Conservation (phyloP, 2,888 invertebrate genomes). For the Amphimallon solstitiale region DNA sequence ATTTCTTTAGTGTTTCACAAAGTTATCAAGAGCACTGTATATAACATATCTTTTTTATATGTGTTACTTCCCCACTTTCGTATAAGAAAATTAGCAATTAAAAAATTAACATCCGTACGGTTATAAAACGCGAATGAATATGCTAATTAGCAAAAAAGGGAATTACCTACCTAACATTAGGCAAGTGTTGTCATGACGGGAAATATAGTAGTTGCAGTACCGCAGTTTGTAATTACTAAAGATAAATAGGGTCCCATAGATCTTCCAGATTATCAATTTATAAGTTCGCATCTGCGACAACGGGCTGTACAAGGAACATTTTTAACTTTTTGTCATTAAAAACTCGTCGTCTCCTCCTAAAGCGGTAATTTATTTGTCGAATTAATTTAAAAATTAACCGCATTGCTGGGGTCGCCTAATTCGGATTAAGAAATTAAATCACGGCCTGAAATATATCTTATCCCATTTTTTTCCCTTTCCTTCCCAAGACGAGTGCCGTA, state of each 20-base stretch:
- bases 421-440: constrained; percentile 51
- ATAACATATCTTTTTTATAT: no score
- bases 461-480: constrained; percentile 24
- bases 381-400: constrained; percentile 61
- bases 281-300: constrained; percentile 63
- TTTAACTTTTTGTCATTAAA: constrained; percentile 64
- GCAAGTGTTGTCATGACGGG: constrained; percentile 11
- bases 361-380: constrained; percentile 59
- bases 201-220: not conserved
- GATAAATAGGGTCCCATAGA: constrained; percentile 60
- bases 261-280: constrained; percentile 63
- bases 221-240: constrained; percentile 54
- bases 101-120: not conserved
- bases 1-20: no score
- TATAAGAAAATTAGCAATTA: not conserved
- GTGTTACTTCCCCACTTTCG: no score
- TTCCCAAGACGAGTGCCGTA: not conserved
- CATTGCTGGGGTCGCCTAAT: constrained; percentile 43
- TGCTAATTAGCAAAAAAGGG: constrained; percentile 28
- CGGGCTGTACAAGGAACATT: constrained; percentile 40
- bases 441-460: constrained; percentile 38
- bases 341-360: constrained; percentile 57
- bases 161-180: not conserved
- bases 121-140: not conserved
- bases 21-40: no score